phyloP scores from a whole-genome alignment of 2,888 invertebrate genomes.

The Leucoptera coffeella region DNA sequence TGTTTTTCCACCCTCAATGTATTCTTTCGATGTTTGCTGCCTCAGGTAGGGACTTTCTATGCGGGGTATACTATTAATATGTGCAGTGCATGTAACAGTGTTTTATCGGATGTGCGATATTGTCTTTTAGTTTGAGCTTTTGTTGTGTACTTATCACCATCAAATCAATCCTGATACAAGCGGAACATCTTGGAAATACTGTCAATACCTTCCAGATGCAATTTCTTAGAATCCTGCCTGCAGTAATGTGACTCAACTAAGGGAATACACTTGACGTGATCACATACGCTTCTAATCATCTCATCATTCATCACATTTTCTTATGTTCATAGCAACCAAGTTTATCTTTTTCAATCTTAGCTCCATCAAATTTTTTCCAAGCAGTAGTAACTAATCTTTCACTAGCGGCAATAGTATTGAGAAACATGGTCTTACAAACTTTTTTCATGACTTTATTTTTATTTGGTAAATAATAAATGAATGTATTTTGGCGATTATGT shows the following conservation, averaged over 20 bases:
- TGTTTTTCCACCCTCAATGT: slow-evolving; percentile 2
- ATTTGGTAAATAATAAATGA: slow-evolving; percentile 2
- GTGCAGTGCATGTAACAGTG: no score
- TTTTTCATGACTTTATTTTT: neutral
- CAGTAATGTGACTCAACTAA: slow-evolving; percentile 1
- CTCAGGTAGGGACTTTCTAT: slow-evolving; percentile 2
- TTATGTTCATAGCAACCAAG: neutral
- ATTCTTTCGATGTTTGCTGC: slow-evolving; percentile 1
- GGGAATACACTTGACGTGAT: slow-evolving; percentile 1
- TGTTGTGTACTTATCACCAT: neutral
- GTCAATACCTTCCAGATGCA: neutral
- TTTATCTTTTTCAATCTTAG: neutral
- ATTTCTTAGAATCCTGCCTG: neutral
- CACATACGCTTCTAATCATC: slow-evolving; percentile 2
- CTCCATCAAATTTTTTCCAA: slow-evolving; percentile 1
- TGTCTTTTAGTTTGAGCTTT: neutral
- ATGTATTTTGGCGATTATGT: slow-evolving; percentile 6
- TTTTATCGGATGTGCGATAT: no score
- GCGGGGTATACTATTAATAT: slow-evolving; percentile 2
- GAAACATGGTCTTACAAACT: slow-evolving; percentile 2
- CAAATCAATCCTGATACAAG: slow-evolving; percentile 2
- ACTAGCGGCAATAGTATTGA: slow-evolving; percentile 1
- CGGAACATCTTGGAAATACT: neutral
- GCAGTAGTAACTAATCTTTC: slow-evolving; percentile 1
- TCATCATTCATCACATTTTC: neutral